Conservation (phyloP, 2,797 vertebrate species). For the Pangasius krempfi region DNA sequence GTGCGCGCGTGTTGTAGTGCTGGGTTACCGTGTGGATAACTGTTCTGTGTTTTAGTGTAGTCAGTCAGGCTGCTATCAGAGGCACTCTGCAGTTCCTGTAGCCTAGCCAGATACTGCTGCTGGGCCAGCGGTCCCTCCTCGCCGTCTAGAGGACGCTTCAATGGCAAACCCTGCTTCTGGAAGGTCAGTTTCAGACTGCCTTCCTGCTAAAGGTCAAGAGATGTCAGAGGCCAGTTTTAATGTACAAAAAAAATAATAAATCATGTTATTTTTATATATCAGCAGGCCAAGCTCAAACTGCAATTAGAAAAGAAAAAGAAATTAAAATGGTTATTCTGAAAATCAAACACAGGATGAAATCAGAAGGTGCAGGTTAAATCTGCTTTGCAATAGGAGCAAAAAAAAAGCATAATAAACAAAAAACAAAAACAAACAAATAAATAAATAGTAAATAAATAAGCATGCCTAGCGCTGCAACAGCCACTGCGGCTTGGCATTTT, state of each 20-base stretch:
- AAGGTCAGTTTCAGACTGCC: conserved; percentile 97
- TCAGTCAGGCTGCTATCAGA: conserved; percentile 89
- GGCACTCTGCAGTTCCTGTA: conserved; percentile 91
- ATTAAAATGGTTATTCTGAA: neutral
- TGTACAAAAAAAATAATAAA: neutral
- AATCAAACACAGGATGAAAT: conserved; percentile 65
- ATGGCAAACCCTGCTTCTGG: conserved; percentile 93
- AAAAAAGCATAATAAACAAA: neutral
- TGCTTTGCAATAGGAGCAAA: conserved; percentile 60
- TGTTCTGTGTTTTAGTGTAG: conserved; percentile 85
- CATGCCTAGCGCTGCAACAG: conserved; percentile 80
- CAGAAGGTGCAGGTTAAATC: conserved; percentile 55
- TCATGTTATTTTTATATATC: neutral
- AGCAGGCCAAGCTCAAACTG: conserved; percentile 22
- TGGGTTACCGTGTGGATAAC: conserved; percentile 77
- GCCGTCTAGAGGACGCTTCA: conserved; percentile 88
- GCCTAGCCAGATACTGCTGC: conserved; percentile 92
- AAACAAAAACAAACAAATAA: conserved; percentile 9
- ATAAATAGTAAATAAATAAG: conserved; percentile 15
- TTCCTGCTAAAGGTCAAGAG: conserved; percentile 81
- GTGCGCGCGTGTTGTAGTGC: neutral
- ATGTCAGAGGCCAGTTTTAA: conserved; percentile 15
- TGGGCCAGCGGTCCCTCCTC: conserved; percentile 89
- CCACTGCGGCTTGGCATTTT: conserved; percentile 39
- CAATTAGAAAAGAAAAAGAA: neutral